Base-by-base conservation (phyloP, 1,140 invertebrate species). In the Orius laevigatus region DNA sequence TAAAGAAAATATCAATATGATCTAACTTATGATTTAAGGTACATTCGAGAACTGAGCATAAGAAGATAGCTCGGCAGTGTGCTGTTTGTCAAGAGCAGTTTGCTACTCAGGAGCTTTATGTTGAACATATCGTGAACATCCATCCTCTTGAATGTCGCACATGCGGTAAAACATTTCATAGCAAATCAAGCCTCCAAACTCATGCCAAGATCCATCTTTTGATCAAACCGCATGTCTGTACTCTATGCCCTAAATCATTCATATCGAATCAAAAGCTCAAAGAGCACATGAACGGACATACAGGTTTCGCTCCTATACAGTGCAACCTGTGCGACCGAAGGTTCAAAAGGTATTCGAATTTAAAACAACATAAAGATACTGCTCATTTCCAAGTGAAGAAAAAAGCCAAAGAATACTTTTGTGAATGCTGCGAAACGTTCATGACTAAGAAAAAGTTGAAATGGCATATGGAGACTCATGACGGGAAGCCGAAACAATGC, bases 401-500 rank as follows among this genome's bases (percentile, higher is more conserved):
- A 46, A 77, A 78, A 55, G 55, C 72, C 2, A 81, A 82, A 59
- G 82, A 87, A 60, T 86, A 76, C 58, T 78, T 85, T 56, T 84
- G 81, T 56, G 72, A 77, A 45, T 89, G 84, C 61, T 83, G 84
- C 14, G 79, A 83, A 51, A 72, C 87, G 11, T 61, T 87, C 61
- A 79, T 82, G 53, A 83, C 83, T 18, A 78, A 79, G 59, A 82
- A 80, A 44, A 86, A 85, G 62, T 70, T 87, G 36, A 71, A 73
- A 1, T 87, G 84, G 83, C 85, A 90, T 63, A 76, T 80, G 56
- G 84, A 88, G 62, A 84, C 78, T 0, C 86, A 90, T 63, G 81
- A 83, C 48, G 67, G 74, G 3, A 79, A 79, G 61, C 85, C 85
- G 0, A 86, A 88, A 61, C 75, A 81, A 19, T 91, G 85, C 63